Evolutionary conservation across 2,797 vertebrate genomes (phyloP).

Genomic region (Nothura maculosa): DNA sequence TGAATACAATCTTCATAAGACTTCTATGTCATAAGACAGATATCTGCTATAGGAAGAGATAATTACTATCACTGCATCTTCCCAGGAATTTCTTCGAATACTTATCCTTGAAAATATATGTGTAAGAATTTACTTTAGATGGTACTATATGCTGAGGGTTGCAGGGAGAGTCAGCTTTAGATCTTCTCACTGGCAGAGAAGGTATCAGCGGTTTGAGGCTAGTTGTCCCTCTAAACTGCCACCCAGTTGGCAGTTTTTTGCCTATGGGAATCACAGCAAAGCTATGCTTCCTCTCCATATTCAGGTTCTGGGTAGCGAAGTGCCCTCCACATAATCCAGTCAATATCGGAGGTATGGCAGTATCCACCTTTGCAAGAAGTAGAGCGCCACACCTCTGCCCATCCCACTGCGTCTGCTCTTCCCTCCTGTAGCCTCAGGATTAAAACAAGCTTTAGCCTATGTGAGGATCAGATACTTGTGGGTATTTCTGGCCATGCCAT

Average conservation of each 20-base stretch:
- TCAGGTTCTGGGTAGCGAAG: background rate
- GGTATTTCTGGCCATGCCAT: background rate
- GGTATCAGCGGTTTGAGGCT: background rate
- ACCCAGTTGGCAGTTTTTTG: background rate
- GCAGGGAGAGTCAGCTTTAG: background rate
- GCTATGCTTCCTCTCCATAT: background rate
- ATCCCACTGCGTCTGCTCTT: background rate
- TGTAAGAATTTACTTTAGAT: background rate
- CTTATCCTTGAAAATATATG: background rate
- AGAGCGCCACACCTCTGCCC: background rate
- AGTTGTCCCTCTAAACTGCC: background rate
- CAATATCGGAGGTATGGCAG: background rate
- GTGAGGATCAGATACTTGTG: background rate
- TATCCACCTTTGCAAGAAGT: rapidly evolving
- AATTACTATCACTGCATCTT: background rate
- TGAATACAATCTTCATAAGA: background rate
- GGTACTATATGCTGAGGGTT: background rate
- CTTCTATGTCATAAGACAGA: background rate
- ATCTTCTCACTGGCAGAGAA: background rate
- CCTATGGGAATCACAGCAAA: background rate
- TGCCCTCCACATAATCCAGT: background rate
- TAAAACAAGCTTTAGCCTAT: background rate
- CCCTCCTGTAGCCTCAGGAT: background rate
- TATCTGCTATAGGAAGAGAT: background rate
- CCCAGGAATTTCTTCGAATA: slow-evolving; percentile 16